These are phyloP conservation scores for Folsomia candida DNA, from an alignment of 2,888 invertebrate genomes.

Conservation along the genomic window DNA sequence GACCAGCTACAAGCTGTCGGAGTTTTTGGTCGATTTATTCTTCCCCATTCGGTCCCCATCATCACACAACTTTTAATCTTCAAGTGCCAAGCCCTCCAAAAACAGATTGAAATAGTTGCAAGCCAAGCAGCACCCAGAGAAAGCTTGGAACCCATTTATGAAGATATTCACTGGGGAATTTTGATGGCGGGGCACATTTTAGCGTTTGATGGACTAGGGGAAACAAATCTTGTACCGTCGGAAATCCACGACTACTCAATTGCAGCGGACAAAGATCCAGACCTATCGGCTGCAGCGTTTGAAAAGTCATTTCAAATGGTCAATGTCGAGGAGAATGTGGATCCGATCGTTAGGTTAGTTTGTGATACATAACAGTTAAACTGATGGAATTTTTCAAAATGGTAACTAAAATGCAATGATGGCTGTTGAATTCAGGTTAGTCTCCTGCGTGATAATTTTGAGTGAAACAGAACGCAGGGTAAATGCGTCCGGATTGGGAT, in stretches of 20 bases:
- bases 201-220: conserved; percentile 67
- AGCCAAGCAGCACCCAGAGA: conserved; percentile 30
- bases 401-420: too few species aligned
- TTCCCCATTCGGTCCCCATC: conserved; percentile 65
- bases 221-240: conserved; percentile 65
- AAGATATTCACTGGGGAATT: conserved; percentile 87
- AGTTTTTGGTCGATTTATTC: conserved; percentile 59
- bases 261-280: conserved; percentile 32
- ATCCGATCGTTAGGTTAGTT: conserved; percentile 36
- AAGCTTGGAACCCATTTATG: conserved; percentile 68
- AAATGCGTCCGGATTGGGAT: conserved; percentile 65
- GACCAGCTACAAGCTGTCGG: conserved; percentile 75
- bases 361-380: too few species aligned
- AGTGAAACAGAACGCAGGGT: conserved; percentile 74
- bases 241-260: conserved; percentile 57
- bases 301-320: conserved; percentile 45
- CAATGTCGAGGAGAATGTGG: conserved; percentile 34
- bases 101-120: conserved; percentile 41
- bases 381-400: too few species aligned
- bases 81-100: conserved; percentile 45
- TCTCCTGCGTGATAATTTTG: conserved; percentile 69
- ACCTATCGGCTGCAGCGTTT: conserved; percentile 37
- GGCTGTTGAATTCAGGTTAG: conserved; percentile 61
- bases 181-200: conserved; percentile 67
- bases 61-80: conserved; percentile 62